phyloP scores from a whole-genome alignment of 2,797 vertebrate species.

The Micropoecilia bifurca region DNA sequence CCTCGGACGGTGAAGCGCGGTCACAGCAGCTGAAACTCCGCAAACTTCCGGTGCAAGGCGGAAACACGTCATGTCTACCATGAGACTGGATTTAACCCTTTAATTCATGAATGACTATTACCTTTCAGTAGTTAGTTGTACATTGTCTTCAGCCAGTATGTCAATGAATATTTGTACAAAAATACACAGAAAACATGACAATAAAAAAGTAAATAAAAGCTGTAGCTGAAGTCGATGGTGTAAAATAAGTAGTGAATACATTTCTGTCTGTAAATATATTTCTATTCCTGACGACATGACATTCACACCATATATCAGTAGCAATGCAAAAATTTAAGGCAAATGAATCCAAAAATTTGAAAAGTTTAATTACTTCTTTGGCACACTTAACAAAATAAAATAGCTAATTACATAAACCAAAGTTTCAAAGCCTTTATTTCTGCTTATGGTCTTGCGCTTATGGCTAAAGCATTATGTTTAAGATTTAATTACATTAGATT shows the following conservation, averaged over 20 bases:
- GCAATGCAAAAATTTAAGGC: neutral
- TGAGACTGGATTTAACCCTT: neutral
- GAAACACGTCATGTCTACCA: neutral
- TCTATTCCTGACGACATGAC: neutral
- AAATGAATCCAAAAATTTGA: neutral
- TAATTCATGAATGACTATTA: neutral
- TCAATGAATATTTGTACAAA: neutral
- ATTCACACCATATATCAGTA: neutral
- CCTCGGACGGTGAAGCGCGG: neutral
- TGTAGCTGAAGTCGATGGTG: neutral
- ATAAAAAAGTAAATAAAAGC: neutral
- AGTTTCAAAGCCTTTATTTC: neutral
- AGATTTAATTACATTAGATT: neutral
- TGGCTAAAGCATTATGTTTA: neutral
- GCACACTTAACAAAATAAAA: neutral
- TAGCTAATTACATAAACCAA: neutral
- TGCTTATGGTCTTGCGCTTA: neutral
- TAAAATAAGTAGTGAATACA: neutral
- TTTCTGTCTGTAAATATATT: neutral
- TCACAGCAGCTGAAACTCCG: neutral
- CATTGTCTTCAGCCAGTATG: neutral
- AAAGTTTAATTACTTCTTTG: neutral
- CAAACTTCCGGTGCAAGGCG: neutral
- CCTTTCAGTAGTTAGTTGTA: neutral
- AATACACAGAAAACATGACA: neutral